Percentiles rank a stretch among this genome's conserved stretches.
Evolutionary conservation across 2,888 invertebrate genomes (phyloP).

Genomic region (Ichneumon xanthorius): DNA sequence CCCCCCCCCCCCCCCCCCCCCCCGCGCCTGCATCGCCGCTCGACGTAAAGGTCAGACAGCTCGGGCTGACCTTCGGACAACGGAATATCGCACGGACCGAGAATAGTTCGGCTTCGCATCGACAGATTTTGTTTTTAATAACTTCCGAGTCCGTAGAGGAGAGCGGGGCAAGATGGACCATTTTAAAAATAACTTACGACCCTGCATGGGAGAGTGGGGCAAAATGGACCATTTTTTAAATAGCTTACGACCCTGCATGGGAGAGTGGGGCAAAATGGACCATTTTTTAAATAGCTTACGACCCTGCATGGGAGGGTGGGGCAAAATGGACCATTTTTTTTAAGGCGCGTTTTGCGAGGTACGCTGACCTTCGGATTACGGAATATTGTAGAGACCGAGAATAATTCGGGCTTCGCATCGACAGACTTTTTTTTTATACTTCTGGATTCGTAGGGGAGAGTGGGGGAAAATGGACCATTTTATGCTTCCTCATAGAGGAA

Average conservation of each 20-base stretch:
- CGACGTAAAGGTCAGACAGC: constrained; percentile 42
- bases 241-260: no score
- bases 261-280: no score
- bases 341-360: not conserved
- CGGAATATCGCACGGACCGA: constrained; percentile 20
- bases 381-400: constrained; percentile 19
- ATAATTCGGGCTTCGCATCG: constrained; percentile 13
- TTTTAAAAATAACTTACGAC: no score
- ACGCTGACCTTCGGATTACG: constrained; percentile 28
- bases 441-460: not conserved
- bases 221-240: no score
- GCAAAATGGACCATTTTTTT: no score
- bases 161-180: no score
- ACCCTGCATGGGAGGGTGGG: no score
- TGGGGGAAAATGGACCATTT: no score
- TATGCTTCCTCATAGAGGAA: no score
- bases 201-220: no score
- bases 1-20: not conserved
- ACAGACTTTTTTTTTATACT: not conserved
- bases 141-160: not conserved
- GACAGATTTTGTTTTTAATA: not conserved
- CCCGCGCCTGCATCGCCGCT: not conserved
- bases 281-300: no score
- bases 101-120: constrained; percentile 29
- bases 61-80: constrained; percentile 32